Conservation (phyloP, 2,797 vertebrate species). For the Danionella dracula region DNA sequence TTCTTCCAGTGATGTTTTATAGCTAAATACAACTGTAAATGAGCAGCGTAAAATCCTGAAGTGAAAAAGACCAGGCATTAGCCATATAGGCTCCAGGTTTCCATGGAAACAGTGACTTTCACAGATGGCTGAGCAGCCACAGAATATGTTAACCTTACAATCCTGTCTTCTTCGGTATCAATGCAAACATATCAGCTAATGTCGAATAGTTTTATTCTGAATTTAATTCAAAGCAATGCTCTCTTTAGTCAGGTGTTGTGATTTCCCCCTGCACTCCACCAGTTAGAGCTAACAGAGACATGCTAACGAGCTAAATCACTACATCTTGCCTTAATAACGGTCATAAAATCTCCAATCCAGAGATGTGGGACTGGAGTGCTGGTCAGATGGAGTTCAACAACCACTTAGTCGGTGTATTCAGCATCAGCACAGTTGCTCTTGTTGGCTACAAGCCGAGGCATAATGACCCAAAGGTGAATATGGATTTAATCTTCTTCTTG, state of each 20-base stretch:
- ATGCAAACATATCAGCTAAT: too few species aligned
- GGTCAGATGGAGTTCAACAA: slow-evolving; percentile 10
- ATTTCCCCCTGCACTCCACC: neutral
- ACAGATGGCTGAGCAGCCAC: slow-evolving; percentile 8
- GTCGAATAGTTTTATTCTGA: too few species aligned
- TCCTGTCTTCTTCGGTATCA: neutral
- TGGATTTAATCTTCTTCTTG: neutral
- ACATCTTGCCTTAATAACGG: neutral
- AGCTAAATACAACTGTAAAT: too few species aligned
- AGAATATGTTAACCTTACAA: slow-evolving; percentile 9
- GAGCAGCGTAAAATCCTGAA: too few species aligned
- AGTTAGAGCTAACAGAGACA: neutral
- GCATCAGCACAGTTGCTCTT: neutral
- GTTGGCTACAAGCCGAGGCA: neutral
- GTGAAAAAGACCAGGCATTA: too few species aligned
- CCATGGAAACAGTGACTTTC: slow-evolving; percentile 15
- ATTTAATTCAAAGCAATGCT: neutral
- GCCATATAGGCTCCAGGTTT: neutral
- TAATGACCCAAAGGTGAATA: neutral
- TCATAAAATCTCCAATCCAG: too few species aligned
- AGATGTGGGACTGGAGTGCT: neutral
- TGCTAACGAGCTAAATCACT: neutral
- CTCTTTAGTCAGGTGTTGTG: neutral
- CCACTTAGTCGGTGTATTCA: neutral
- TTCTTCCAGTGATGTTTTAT: too few species aligned